Evolutionary conservation across 2,113 vertebrate genomes (phyloP), one percentile per base, ranked within the genome.

Genomic region (Bolborhynchus lineola): DNA sequence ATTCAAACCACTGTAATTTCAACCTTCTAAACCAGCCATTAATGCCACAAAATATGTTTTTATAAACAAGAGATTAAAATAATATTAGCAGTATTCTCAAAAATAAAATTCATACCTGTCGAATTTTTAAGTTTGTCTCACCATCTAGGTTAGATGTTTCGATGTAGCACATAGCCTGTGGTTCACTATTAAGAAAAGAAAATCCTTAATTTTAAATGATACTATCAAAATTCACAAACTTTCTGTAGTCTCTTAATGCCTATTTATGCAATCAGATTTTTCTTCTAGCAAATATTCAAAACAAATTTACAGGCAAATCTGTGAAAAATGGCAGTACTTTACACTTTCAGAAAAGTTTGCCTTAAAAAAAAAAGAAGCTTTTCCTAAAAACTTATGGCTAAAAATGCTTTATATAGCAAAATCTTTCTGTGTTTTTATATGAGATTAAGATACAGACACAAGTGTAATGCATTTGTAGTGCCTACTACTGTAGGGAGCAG

Each of bases 81-180:
- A 88, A 18, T n/a, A 92, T 17, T 21, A 59, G 13, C 5, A 77
- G 65, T 70, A 92, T 53, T 80, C 10, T 68, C 16, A 77, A 64
- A 80, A 69, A 28, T 55, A 0, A 71, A 76, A 93, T 53, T 96
- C 97, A 96, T 97, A 99, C 99, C 98, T 99, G 99, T 98, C 99
- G 98, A 96, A 99, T 99, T 98, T 99, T 99, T 87, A 99, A 98
- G 98, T 99, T 99, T 47, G 99, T 99, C 97, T 99, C 99, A 93
- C 99, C 99, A 91, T 99, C 99, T 97, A 99, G 96, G 96, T 99
- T 99, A 89, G 99, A 99, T 18, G 99, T 99, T 98, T 99, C 99
- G 39, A 99, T 99, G 98, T 99, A 99, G 97, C 99, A 99, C 99
- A 99, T 99, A 67, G 99, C 99, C 96, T 99, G 99, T 18, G 99